These are phyloP conservation scores for Syritta pipiens DNA, from an alignment of 2,888 invertebrate species.

Conservation along the genomic window DNA sequence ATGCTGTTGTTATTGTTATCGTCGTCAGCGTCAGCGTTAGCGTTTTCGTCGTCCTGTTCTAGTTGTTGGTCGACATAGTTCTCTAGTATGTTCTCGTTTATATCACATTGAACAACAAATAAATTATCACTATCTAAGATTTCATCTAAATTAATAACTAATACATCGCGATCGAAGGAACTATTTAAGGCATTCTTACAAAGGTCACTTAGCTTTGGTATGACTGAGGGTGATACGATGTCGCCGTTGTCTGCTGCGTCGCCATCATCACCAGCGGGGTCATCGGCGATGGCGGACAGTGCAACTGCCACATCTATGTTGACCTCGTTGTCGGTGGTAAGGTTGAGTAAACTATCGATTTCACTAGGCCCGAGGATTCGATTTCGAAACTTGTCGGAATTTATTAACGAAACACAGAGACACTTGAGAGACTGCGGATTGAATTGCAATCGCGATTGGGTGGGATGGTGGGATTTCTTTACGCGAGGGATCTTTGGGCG, in stretches of 20 bases:
- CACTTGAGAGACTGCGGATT: slow-evolving; percentile 73
- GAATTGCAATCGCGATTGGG: slow-evolving; percentile 16
- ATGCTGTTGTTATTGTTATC: slow-evolving; percentile 13
- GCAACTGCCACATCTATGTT: slow-evolving; percentile 58
- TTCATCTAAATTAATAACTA: slow-evolving; percentile 77
- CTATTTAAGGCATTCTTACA: slow-evolving; percentile 79
- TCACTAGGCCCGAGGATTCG: slow-evolving; percentile 49
- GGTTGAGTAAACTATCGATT: slow-evolving; percentile 37
- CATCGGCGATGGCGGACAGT: slow-evolving; percentile 53
- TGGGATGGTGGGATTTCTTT: background rate
- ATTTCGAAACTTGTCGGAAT: slow-evolving; percentile 72
- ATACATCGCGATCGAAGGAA: slow-evolving; percentile 76
- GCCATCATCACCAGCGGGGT: background rate
- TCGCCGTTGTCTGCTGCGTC: background rate
- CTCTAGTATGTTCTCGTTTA: slow-evolving; percentile 77
- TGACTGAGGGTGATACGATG: slow-evolving; percentile 61
- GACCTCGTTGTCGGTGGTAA: slow-evolving; percentile 32
- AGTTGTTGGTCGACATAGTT: slow-evolving; percentile 70
- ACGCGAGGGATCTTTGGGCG: slow-evolving; percentile 27
- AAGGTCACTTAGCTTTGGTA: slow-evolving; percentile 80
- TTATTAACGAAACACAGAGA: slow-evolving; percentile 71
- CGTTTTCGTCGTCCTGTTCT: slow-evolving; percentile 44
- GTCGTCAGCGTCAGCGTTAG: slow-evolving; percentile 13
- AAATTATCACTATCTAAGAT: slow-evolving; percentile 77
- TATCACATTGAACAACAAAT: slow-evolving; percentile 78